Percentiles rank a stretch among this genome's conserved stretches.
phyloP scores from a whole-genome alignment of 2,113 vertebrate species.

The Lagopus muta region DNA sequence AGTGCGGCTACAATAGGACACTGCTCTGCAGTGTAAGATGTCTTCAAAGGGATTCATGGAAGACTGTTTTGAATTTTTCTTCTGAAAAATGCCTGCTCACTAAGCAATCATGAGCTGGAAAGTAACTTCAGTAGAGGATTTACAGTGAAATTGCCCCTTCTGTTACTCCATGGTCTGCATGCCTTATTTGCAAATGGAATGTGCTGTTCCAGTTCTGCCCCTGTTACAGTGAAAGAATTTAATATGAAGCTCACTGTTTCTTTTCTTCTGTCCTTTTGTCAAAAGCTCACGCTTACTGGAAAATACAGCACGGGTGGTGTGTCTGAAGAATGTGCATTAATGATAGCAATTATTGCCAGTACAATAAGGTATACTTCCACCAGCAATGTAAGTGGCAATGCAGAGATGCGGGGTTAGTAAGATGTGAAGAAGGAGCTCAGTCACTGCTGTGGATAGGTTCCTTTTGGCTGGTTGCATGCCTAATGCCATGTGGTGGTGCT shows the following conservation, averaged over 20 bases:
- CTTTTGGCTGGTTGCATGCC: fast-evolving
- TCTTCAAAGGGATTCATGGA: not conserved
- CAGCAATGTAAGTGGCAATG: not conserved
- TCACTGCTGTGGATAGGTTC: not conserved
- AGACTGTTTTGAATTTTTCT: not conserved
- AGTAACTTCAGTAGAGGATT: not conserved
- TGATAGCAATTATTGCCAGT: not conserved
- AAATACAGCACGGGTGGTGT: not conserved
- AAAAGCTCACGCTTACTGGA: slow-evolving; percentile 1
- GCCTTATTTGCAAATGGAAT: slow-evolving; percentile 45
- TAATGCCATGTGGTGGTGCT: not conserved
- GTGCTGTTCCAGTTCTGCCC: slow-evolving; percentile 41
- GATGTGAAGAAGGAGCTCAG: not conserved
- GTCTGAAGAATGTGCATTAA: not conserved
- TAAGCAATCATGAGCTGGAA: not conserved
- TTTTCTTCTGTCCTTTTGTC: slow-evolving; percentile 38
- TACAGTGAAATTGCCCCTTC: not conserved
- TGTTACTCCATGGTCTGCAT: not conserved
- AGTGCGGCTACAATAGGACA: not conserved
- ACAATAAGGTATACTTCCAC: not conserved
- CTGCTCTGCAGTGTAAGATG: not conserved
- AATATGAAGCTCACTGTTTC: slow-evolving; percentile 24
- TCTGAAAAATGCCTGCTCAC: not conserved
- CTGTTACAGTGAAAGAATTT: slow-evolving; percentile 13
- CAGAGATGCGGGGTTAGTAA: not conserved